These are phyloP conservation scores for Sterrhoptilus dennistouni DNA, from an alignment of 2,113 vertebrate species.

Conservation along the genomic window DNA sequence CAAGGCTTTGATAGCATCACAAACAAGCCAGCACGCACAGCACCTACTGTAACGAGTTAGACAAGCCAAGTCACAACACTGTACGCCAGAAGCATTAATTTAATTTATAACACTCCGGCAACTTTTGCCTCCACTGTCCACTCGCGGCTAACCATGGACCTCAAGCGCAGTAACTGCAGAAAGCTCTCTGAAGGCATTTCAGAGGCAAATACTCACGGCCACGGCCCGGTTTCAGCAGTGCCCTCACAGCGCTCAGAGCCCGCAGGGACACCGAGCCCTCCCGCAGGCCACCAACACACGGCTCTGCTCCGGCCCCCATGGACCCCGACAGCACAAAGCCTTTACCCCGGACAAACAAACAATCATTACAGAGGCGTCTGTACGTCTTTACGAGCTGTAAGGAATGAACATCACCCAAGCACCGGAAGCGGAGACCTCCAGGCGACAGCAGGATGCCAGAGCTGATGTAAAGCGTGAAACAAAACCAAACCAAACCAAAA, in stretches of 20 bases:
- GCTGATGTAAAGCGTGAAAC: accelerated
- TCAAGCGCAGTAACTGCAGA: not conserved
- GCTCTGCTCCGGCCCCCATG: not conserved
- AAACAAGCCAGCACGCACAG: not conserved
- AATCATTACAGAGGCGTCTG: not conserved
- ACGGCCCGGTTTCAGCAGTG: not conserved
- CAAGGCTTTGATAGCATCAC: not conserved
- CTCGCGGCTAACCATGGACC: accelerated
- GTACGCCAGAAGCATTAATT: not conserved
- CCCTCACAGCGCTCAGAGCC: accelerated
- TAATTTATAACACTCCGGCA: accelerated
- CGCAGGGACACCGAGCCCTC: not conserved
- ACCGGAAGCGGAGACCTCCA: not conserved
- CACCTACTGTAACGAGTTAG: not conserved
- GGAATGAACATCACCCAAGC: no score
- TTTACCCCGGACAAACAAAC: not conserved
- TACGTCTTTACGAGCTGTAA: not conserved
- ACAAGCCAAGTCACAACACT: not conserved
- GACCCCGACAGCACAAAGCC: not conserved
- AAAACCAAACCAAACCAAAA: no score
- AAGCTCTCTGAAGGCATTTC: not conserved
- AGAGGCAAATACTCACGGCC: accelerated
- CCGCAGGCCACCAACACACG: accelerated
- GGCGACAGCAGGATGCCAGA: not conserved
- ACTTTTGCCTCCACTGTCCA: not conserved